Evolutionary conservation across 2,888 invertebrate genomes (phyloP), one percentile per base, ranked within the genome.

Genomic region (Machimus rusticus): DNA sequence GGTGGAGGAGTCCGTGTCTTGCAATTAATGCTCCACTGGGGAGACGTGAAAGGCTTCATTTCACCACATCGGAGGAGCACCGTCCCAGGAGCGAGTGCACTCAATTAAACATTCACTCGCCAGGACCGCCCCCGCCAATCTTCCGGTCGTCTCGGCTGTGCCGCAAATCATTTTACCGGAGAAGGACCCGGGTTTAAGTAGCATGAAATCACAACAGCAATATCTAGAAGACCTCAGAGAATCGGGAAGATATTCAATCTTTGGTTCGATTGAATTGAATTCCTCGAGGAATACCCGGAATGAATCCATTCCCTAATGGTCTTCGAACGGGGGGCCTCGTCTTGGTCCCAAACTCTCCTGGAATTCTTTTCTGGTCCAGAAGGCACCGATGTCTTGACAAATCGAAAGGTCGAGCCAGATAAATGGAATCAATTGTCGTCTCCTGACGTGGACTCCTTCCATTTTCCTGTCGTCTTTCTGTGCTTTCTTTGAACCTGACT

Each of bases 221-320:
- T 78, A 78, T 78, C 78, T n/a, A 39, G 37, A 12, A 43, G 43
- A 78, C 78, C 78, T 39, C 78, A 39, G 78, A 78, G 39, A 23
- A 78, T 78, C 78, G 46, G 66, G 31, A 23, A 81, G 55, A 51
- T 55, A 81, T 81, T 81, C 81, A 81, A 81, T 81, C 81, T 81
- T 66, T 66, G 46, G 81, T 81, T 81, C 81, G 81, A 81, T 81
- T 81, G 81, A 81, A 81, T 39, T 81, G 81, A 81, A 81, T 81
- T 81, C 81, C 81, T 51, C 28, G 6, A 51, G 51, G 55, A 51
- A 55, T 55, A 81, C 55, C 16, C 51, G 28, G 81, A 81, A 81
- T 39, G 51, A 55, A 28, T 51, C 81, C 19, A 31, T 55, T 81
- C 34, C 81, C 28, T 81, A 81, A 81, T 81, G 55, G 81, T 55